A percentile compares a stretch with the other conserved stretches of the same genome.
These are phyloP conservation scores for Heliconius hewitsoni DNA, from an alignment of 1,140 invertebrate species.

Conservation along the genomic window DNA sequence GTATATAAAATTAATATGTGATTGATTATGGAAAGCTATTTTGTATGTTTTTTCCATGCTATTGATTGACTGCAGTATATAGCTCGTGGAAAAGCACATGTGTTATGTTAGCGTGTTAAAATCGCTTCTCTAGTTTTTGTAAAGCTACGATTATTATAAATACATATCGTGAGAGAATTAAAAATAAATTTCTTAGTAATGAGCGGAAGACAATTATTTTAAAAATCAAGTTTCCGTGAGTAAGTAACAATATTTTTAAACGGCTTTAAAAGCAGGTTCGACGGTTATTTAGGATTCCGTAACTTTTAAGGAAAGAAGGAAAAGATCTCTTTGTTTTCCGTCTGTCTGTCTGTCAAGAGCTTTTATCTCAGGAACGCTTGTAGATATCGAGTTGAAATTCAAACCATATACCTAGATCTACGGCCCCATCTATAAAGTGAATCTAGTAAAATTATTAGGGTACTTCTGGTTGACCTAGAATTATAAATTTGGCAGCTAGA, in stretches of 20 bases:
- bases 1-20: background rate
- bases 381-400: too few species aligned
- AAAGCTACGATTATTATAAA: background rate
- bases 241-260: background rate
- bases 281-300: too few species aligned
- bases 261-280: too few species aligned
- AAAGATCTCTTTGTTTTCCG: too few species aligned
- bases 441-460: too few species aligned
- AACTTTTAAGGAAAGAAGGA: too few species aligned
- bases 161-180: background rate
- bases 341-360: too few species aligned
- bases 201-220: background rate
- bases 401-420: too few species aligned
- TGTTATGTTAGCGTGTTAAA: constrained; percentile 35
- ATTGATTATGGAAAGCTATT: constrained; percentile 33
- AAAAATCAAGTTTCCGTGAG: background rate
- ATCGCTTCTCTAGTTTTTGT: background rate
- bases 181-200: background rate
- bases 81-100: constrained; percentile 55
- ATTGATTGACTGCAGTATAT: constrained; percentile 66
- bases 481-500: too few species aligned
- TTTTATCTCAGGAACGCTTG: too few species aligned
- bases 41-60: constrained; percentile 59
- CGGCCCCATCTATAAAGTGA: too few species aligned
- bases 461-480: too few species aligned